Evolutionary conservation across 2,888 invertebrate species (phyloP).

Genomic region (Apodemia hepburni): DNA sequence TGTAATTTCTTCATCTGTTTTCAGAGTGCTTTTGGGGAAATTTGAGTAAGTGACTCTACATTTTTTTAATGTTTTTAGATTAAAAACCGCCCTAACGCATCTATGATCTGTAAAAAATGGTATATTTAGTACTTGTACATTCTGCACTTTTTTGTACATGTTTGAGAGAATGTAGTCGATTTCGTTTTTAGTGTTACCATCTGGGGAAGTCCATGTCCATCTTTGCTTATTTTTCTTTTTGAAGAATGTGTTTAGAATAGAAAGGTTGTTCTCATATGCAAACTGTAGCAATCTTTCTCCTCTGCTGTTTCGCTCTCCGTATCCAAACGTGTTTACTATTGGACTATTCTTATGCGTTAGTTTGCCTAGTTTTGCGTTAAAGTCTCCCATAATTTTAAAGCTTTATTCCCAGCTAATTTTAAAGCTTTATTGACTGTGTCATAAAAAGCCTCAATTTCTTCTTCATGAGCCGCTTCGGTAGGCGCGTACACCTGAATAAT

Average conservation of each 20-base stretch:
- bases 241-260: background rate
- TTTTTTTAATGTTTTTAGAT: constrained; percentile 2
- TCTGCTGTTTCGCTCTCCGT: background rate
- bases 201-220: background rate
- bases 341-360: background rate
- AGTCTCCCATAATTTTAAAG: constrained; percentile 15
- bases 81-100: constrained; percentile 21
- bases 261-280: background rate
- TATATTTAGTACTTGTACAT: constrained; percentile 24
- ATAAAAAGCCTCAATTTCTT: constrained; percentile 17
- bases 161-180: constrained; percentile 27
- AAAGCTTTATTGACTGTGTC: constrained; percentile 20
- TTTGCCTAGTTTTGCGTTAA: background rate
- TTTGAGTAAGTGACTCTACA: background rate
- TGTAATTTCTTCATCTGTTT: background rate
- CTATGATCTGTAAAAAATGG: constrained; percentile 22
- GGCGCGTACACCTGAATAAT: constrained; percentile 22
- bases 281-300: background rate
- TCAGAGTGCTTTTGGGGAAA: background rate
- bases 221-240: background rate
- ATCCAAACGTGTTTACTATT: constrained; percentile 19
- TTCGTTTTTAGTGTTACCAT: constrained; percentile 17
- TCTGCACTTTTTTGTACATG: constrained; percentile 17
- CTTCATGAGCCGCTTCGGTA: constrained; percentile 9
- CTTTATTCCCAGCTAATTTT: constrained; percentile 19